These are phyloP conservation scores for Caenorhabditis tropicalis DNA, from an alignment of 1,140 invertebrate species.

Conservation along the genomic window DNA sequence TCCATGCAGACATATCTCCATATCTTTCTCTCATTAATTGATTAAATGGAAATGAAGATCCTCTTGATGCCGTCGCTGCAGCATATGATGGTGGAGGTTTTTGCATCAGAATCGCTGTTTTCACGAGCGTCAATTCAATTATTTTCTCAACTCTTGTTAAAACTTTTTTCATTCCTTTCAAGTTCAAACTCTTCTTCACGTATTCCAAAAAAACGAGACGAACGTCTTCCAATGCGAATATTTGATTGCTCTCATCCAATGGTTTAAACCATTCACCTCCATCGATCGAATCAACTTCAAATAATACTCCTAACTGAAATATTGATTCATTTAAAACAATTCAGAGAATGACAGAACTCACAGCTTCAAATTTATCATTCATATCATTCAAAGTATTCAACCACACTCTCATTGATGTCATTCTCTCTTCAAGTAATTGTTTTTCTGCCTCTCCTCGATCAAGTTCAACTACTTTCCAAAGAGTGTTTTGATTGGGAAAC, in stretches of 20 bases:
- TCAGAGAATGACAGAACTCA: background rate
- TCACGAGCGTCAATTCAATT: slow-evolving; percentile 32
- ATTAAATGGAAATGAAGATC: slow-evolving; percentile 11
- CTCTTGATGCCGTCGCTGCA: background rate
- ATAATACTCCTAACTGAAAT: slow-evolving; percentile 45
- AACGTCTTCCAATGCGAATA: slow-evolving; percentile 36
- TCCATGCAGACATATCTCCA: slow-evolving; percentile 21
- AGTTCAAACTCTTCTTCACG: slow-evolving; percentile 45
- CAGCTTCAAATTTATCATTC: slow-evolving; percentile 22
- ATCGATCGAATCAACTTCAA: slow-evolving; percentile 27
- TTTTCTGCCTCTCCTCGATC: slow-evolving; percentile 13
- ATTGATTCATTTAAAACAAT: background rate
- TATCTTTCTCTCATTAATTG: slow-evolving; percentile 28
- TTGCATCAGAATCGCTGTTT: slow-evolving; percentile 46
- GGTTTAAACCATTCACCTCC: slow-evolving; percentile 28
- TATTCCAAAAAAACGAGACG: slow-evolving; percentile 46
- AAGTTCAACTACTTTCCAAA: slow-evolving; percentile 1
- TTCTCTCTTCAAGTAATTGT: background rate
- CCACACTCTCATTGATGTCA: slow-evolving; percentile 46
- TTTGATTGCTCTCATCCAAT: background rate
- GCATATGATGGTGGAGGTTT: slow-evolving; percentile 35
- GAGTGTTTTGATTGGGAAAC: slow-evolving; percentile 1
- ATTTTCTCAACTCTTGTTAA: slow-evolving; percentile 37
- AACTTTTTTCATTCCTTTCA: slow-evolving; percentile 52
- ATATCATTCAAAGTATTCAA: slow-evolving; percentile 47